Evolutionary conservation across 2,797 vertebrate species (phyloP).

Genomic region (Hydrophis major): DNA sequence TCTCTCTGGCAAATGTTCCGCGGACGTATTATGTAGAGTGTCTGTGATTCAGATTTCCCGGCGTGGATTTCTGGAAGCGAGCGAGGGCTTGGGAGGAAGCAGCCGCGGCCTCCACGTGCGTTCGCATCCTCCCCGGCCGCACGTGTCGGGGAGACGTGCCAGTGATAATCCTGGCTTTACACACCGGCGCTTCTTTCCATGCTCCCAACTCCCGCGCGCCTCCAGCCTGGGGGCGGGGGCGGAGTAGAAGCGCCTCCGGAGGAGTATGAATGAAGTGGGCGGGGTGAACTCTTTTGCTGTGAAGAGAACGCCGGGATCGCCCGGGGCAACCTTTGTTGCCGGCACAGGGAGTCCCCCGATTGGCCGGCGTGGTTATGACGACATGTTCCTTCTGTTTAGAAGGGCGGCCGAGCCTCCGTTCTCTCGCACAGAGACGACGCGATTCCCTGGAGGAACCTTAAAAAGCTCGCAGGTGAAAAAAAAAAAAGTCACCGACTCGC

Average conservation of each 20-base stretch:
- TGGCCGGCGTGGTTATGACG: slow-evolving; percentile 1
- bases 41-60: neutral
- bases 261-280: neutral
- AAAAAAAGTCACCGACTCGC: neutral
- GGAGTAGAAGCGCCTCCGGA: too few relatives aligned
- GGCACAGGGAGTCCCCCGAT: neutral
- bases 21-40: neutral
- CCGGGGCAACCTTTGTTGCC: slow-evolving; percentile 31
- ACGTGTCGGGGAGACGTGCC: neutral
- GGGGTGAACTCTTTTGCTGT: neutral
- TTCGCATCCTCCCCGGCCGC: neutral
- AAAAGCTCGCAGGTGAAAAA: neutral
- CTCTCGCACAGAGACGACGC: neutral
- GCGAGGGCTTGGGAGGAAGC: neutral
- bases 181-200: too few relatives aligned
- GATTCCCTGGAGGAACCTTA: neutral
- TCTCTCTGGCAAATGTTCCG: neutral
- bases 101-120: neutral
- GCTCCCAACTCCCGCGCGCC: neutral
- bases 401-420: neutral
- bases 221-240: too few relatives aligned
- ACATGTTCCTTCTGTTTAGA: neutral
- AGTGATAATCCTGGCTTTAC: neutral
- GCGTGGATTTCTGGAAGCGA: neutral
- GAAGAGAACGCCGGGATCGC: slow-evolving; percentile 3